Percentiles rank a stretch among this genome's conserved stretches.
Evolutionary conservation across 2,797 vertebrate species (phyloP).

Genomic region (Rhinogobio ventralis): DNA sequence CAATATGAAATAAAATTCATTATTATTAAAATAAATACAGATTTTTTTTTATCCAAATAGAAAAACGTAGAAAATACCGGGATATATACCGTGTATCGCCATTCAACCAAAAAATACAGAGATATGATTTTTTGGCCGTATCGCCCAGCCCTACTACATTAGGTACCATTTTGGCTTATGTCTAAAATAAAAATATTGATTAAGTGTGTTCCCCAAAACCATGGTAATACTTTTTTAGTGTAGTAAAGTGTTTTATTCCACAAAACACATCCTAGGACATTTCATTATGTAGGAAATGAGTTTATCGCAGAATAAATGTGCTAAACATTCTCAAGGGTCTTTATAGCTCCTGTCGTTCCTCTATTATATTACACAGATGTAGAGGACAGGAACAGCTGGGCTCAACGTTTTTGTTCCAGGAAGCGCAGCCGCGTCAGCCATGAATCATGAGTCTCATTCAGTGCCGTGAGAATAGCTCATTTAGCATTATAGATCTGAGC

Average conservation of each 20-base stretch:
- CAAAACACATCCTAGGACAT: not conserved
- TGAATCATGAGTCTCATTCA: slow-evolving; percentile 7
- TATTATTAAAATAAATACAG: too few species aligned
- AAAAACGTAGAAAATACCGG: too few species aligned
- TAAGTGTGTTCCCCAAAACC: too few species aligned
- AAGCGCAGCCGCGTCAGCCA: not conserved
- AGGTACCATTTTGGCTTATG: too few species aligned
- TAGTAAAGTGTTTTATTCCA: not conserved
- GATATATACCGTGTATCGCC: too few species aligned
- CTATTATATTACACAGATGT: not conserved
- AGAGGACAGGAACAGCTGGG: slow-evolving; percentile 21
- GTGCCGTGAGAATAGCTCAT: slow-evolving; percentile 9
- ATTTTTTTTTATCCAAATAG: too few species aligned
- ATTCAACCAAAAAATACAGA: too few species aligned
- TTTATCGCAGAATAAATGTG: not conserved
- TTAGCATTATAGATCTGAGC: slow-evolving; percentile 15
- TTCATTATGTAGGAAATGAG: not conserved
- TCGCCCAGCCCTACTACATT: too few species aligned
- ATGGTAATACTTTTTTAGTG: not conserved
- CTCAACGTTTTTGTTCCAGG: slow-evolving; percentile 9
- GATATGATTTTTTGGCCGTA: too few species aligned
- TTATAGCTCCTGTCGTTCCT: not conserved
- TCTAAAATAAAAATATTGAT: too few species aligned
- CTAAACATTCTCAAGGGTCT: not conserved
- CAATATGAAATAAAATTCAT: too few species aligned